Base-by-base conservation (phyloP, 1,140 invertebrate genomes). In the Drosophila carrolli region DNA sequence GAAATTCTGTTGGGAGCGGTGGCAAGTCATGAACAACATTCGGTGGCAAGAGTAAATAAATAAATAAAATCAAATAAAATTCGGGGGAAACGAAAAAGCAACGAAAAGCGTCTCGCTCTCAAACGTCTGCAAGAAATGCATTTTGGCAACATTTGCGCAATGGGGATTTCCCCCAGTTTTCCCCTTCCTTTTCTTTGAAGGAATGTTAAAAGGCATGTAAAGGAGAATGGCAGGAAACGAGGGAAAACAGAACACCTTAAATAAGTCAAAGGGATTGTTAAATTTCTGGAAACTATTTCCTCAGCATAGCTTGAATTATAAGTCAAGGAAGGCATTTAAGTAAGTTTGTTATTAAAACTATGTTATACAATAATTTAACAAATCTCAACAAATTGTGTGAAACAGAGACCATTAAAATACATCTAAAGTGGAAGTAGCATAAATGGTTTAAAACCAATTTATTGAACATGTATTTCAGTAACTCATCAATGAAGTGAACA, bases 61-160 rank as follows among this genome's bases (percentile, higher is more conserved):
- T 58, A 71, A 56, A 68, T 56, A 71, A 70, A 71, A 71, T 57
- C 63, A 57, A 71, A 71, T 71, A 68, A 70, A 70, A 71, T 41
- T 70, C 53, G 63, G 19, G 44, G 35, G n/a, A 23, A 55, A 19
- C 16, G 16, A 47, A 16, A 59, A 10, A 14, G 57, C 14, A 16
- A n/a, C 10, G 29, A 48, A 27, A 29, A 29, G 19, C 23, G 35
- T 54, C 51, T 54, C 11, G 11, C 51, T 37, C 50, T 11, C 46
- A 37, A 54, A 23, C 35, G 59, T 57, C 53, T 41, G 50, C 37
- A 19, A 60, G 38, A 44, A 44, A 63, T 60, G 60, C 60, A 63
- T 63, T 66, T 65, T 66, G 60, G 35, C 63, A 65, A 40, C 37
- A 63, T 43, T 43, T 35, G 37, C 44, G 23, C 59, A 14, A 19